Evolutionary conservation across 2,888 invertebrate genomes (phyloP), one percentile per base, ranked within the genome.

Genomic region (Leptinotarsa tumamoca): DNA sequence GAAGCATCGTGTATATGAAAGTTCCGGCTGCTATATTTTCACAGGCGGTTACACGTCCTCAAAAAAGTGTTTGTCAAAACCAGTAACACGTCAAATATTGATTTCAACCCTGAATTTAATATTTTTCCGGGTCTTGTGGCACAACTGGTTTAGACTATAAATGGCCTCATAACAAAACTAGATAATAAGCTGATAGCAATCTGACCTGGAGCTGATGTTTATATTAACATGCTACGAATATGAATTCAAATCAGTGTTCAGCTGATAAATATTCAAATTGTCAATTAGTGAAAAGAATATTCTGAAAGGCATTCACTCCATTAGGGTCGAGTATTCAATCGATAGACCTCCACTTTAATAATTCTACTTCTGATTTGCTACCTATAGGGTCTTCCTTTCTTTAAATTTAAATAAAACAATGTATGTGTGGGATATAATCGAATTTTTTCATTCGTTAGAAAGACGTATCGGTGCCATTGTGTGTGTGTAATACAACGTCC

Each of bases 1-100:
- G 33, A 63, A 7, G 63, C 63, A 63, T 33, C n/a, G 33, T 63
- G 27, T 63, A 33, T 63, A 33, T 33, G 43, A 63, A 63, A 33
- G 4, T 63, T 63, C 17, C 3, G 10, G n/a, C 5, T 63, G n/a
- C 63, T 58, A 10, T 63, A 63, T 63, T n/a, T 63, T 14, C 43
- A n/a, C 17, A 7, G 5, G 63, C 63, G 18, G 63, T 63, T 33
- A 63, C 63, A 63, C 18, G 63, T n/a, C 7, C 52, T 52, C 43
- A 43, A 13, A 43, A 43, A 43, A 3, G 3, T 43, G 43, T 43
- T 43, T 10, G 43, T 43, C 43, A 43, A 10, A 43, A 10, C 10
- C 33, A 33, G 33, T 33, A 33, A 33, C 1, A 33, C 10, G 7
- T 7, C 33, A 33, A 33, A 33, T 33, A 33, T 33, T 33, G 33